Evolutionary conservation across 2,113 vertebrate species (phyloP), one percentile per base, ranked within the genome.

Genomic region (Nyctibius bracteatus): DNA sequence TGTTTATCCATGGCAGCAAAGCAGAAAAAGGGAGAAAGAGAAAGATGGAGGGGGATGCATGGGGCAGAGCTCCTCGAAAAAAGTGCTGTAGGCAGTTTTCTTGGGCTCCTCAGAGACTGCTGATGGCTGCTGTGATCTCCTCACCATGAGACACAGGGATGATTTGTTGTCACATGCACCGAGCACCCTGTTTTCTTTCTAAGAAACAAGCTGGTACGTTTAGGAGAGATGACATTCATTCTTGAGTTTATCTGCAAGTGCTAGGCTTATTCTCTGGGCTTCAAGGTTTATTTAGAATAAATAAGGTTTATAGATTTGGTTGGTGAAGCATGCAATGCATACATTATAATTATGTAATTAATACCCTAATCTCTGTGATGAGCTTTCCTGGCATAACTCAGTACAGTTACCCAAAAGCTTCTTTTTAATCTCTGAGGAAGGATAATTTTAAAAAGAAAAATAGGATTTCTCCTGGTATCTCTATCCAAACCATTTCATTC

Each of bases 261-360:
- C 62, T 90, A 61, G 67, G 62, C 67, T 90, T 92, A 85, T 92
- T 91, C 77, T 85, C 44, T 63, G 52, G 44, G 35, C 31, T 92
- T 84, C 85, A 75, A 79, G 61, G 9, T 95, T 91, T 90, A 86
- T 87, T 87, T 85, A 79, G 84, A 84, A 79, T 52, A 75, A 89
- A 81, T 71, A 79, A 46, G 14, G 35, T 74, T 95, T 95, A 81
- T 86, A 19, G 57, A 47, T 61, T 83, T 87, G 44, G n/a, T 73
- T 88, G 55, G 35, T 65, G 25, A 95, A 77, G 55, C 46, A 59
- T 83, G 43, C 41, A 66, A 51, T 54, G 37, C 86, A 78, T 91
- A 88, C 74, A 54, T 46, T 92, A 39, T 59, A 92, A 92, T 82
- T 93, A 90, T 9, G 28, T 33, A 86, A 78, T 86, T 94, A 96